Evolutionary conservation across 2,888 invertebrate species (phyloP).

Genomic region (Drosophila tripunctata): DNA sequence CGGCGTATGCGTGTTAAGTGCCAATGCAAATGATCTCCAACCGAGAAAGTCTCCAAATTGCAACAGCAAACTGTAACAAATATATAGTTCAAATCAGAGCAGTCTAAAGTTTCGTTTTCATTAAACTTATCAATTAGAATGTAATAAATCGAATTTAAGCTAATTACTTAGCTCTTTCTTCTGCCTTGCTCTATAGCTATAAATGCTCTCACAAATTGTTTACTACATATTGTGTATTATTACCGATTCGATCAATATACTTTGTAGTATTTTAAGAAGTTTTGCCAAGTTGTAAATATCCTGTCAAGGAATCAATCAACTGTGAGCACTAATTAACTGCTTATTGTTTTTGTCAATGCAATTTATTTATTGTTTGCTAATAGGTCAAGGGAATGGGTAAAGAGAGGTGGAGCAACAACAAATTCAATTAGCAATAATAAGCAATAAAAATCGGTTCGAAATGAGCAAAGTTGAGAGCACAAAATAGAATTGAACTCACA

Average conservation of each 20-base stretch:
- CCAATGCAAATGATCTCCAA: conserved; percentile 61
- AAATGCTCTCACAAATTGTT: too few relatives aligned
- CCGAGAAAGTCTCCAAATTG: conserved; percentile 20
- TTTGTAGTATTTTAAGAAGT: neutral
- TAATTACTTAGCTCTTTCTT: too few relatives aligned
- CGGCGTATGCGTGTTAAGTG: conserved; percentile 74
- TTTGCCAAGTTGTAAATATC: neutral
- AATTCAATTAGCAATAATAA: conserved; percentile 71
- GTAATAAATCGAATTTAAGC: neutral
- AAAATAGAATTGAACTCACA: conserved; percentile 22
- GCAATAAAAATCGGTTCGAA: conserved; percentile 52
- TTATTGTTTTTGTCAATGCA: conserved; percentile 30
- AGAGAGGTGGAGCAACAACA: conserved; percentile 25
- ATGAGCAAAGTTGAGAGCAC: conserved; percentile 54
- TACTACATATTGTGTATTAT: neutral
- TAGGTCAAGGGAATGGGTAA: neutral
- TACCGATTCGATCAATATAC: neutral
- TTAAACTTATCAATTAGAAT: neutral
- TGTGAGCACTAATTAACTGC: conserved; percentile 28
- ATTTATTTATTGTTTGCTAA: conserved; percentile 15
- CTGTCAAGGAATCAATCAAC: conserved; percentile 7
- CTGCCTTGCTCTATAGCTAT: too few relatives aligned
- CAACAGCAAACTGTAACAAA: neutral
- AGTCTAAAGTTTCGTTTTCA: too few relatives aligned
- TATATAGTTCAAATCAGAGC: too few relatives aligned